Percentiles rank a stretch among this genome's conserved stretches.
Conservation (phyloP, 2,888 invertebrate species). For the Gortyna flavago region DNA sequence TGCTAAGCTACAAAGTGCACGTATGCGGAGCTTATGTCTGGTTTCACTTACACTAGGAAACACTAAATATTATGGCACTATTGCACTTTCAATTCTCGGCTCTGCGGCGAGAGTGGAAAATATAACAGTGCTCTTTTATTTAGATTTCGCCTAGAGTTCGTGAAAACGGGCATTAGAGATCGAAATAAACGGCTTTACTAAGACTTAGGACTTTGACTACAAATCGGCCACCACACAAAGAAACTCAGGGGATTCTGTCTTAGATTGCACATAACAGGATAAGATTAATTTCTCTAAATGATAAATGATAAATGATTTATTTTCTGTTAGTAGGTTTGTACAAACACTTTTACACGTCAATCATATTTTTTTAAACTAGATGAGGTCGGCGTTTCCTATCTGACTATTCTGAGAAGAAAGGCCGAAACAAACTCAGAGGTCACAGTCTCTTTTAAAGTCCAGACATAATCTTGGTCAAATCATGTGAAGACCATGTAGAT, state of each 20-base stretch:
- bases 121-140: not conserved
- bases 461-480: too few relatives aligned
- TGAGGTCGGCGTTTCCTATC: too few relatives aligned
- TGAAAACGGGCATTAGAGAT: not conserved
- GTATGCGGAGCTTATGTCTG: not conserved
- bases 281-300: not conserved
- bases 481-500: too few relatives aligned
- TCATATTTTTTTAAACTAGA: too few relatives aligned
- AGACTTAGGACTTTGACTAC: not conserved
- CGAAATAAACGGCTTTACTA: constrained; percentile 4
- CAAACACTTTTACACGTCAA: too few relatives aligned
- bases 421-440: too few relatives aligned
- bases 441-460: too few relatives aligned
- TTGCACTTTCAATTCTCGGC: not conserved
- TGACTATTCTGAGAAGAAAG: too few relatives aligned
- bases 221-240: not conserved
- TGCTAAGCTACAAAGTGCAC: not conserved
- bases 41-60: not conserved
- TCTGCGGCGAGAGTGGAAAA: not conserved
- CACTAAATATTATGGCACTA: not conserved
- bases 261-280: constrained; percentile 4
- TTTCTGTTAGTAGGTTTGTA: too few relatives aligned
- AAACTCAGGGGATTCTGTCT: not conserved
- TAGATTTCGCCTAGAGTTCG: too few relatives aligned
- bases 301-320: too few relatives aligned